Evolutionary conservation across 1,140 invertebrate genomes (phyloP), one percentile per base, ranked within the genome.

Genomic region (Aphelinus atriplicis): DNA sequence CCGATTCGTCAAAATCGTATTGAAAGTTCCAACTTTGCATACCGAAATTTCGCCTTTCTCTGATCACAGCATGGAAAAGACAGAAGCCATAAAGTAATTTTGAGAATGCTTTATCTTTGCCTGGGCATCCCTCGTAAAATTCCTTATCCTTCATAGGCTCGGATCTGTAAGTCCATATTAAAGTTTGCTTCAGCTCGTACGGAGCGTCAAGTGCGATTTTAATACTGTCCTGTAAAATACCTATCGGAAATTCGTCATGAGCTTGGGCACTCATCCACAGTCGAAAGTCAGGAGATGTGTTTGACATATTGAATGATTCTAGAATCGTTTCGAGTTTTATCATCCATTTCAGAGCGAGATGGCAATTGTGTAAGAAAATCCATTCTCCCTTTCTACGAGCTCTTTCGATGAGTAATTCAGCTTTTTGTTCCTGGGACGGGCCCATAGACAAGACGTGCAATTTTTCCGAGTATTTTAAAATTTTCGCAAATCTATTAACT

Each of bases 281-380:
- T 53, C 93, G 87, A 82, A 94, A 95, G 50, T 88, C 82, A 48
- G 88, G 77, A 78, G 92, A 86, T 3, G 90, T 90, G 46, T 86
- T 85, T 2, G 84, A 78, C 6, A 84, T 81, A 6, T 88, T 82
- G 6, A 93, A 91, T 69, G 91, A 86, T 81, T 91, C 86, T 66
- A 87, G 90, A 43, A 92, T 88, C 60, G 83, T 84, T 77, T 91
- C 90, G 51, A 92, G 78, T 50, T 85, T 81, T 46, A 87, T 84
- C 89, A 94, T 90, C 82, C 81, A 85, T 51, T 88, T 88, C 42
- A 89, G 86, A 26, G 91, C 92, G 43, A 94, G 82, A 81, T 94
- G 93, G 84, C 93, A 94, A 83, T 95, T 94, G 84, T 94, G 91
- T 43, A 95, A 80, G 72, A 93, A 87, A 3, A 94, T 88, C 94